Conservation (phyloP, 2,113 vertebrate species). For the Aegithalos caudatus region DNA sequence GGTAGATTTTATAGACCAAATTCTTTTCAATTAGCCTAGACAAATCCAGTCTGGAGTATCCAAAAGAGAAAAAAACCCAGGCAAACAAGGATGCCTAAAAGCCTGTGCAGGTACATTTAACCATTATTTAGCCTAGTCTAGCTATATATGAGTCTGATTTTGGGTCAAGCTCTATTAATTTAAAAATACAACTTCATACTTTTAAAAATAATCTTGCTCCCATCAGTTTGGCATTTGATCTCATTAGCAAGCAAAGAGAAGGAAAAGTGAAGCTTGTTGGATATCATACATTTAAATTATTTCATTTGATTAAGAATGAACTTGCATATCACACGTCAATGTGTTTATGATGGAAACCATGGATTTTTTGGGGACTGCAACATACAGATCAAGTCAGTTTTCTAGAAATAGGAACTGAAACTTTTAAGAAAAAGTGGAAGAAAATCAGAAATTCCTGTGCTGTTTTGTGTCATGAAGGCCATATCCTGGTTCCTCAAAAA, state of each 20-base stretch:
- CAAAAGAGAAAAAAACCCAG: not conserved
- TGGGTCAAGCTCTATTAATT: not conserved
- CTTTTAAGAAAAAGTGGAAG: not conserved
- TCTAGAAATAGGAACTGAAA: not conserved
- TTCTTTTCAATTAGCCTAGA: not conserved
- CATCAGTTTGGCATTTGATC: not conserved
- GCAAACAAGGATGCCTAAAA: not conserved
- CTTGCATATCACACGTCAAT: not conserved
- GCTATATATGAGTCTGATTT: not conserved
- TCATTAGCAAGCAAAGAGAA: not conserved
- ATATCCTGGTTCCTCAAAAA: not conserved
- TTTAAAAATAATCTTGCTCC: not conserved
- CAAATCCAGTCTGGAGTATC: not conserved
- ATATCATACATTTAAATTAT: not conserved
- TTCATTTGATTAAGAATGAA: not conserved
- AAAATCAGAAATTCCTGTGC: not conserved
- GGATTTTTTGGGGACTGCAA: not conserved
- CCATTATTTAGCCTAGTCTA: not conserved
- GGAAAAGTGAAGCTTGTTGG: not conserved
- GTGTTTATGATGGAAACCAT: not conserved
- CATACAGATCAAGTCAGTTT: not conserved
- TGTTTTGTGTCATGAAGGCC: not conserved
- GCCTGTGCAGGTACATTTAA: not conserved
- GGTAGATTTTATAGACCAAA: slow-evolving; percentile 9
- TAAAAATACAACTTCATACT: not conserved